These are phyloP conservation scores for Heteromurus nitidus DNA, from an alignment of 2,888 invertebrate species.

Conservation along the genomic window DNA sequence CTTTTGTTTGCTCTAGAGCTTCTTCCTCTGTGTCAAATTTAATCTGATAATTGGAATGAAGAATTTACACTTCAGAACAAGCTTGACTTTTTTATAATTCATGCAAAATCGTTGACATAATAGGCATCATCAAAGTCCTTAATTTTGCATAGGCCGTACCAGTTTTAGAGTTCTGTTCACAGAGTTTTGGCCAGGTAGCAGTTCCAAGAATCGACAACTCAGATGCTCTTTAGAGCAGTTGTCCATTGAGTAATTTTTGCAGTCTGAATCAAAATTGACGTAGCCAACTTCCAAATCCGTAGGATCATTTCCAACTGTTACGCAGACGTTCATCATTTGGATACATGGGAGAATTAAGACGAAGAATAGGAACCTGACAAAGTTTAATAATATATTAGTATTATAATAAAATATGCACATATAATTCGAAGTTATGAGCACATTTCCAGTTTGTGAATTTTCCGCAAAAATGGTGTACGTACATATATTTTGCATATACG, in stretches of 20 bases:
- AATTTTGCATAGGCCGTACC: constrained; percentile 33
- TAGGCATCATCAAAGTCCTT: too few relatives aligned
- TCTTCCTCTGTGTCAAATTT: constrained; percentile 60
- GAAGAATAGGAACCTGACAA: constrained; percentile 64
- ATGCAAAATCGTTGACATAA: too few relatives aligned
- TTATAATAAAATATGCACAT: too few relatives aligned
- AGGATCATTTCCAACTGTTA: constrained; percentile 67
- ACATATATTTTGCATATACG: too few relatives aligned
- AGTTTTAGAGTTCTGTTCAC: constrained; percentile 49
- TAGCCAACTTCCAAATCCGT: constrained; percentile 63
- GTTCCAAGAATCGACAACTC: constrained; percentile 62
- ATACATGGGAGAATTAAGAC: constrained; percentile 64
- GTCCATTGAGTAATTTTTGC: constrained; percentile 48
- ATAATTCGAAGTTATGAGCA: background rate
- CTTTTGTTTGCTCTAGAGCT: constrained; percentile 52
- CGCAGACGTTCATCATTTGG: constrained; percentile 65
- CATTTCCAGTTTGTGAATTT: too few relatives aligned
- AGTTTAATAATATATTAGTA: too few relatives aligned
- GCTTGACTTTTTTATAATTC: too few relatives aligned
- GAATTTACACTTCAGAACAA: too few relatives aligned
- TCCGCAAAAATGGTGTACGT: too few relatives aligned
- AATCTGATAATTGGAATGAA: constrained; percentile 38
- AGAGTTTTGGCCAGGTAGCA: constrained; percentile 56
- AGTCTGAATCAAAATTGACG: constrained; percentile 63
- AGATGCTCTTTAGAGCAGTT: constrained; percentile 35